A percentile compares a stretch with the other conserved stretches of the same genome.
These are phyloP conservation scores for Epistrophella euchroma DNA, from an alignment of 2,888 invertebrate genomes.

Conservation along the genomic window DNA sequence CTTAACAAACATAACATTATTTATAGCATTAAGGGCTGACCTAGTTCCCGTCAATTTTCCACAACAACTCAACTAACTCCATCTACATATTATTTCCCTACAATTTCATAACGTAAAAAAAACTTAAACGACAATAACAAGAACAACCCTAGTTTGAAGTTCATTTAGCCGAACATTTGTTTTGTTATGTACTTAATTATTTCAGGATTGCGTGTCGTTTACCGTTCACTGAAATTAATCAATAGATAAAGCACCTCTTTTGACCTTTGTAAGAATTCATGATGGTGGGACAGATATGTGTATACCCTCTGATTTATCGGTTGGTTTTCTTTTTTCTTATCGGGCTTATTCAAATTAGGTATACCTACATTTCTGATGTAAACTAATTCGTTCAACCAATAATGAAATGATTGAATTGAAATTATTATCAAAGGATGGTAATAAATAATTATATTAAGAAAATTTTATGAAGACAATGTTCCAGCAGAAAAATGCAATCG, in stretches of 20 bases:
- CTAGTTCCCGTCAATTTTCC: background rate
- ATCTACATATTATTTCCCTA: background rate
- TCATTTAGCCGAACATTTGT: slow-evolving; percentile 6
- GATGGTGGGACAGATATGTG: background rate
- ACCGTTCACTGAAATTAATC: slow-evolving; percentile 36
- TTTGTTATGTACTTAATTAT: background rate
- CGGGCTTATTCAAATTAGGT: slow-evolving; percentile 62
- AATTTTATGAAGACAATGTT: slow-evolving; percentile 26
- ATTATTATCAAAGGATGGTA: slow-evolving; percentile 30
- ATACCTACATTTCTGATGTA: slow-evolving; percentile 14
- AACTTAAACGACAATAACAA: background rate
- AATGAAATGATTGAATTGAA: slow-evolving; percentile 50
- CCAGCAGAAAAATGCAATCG: slow-evolving; percentile 27
- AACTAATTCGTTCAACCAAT: slow-evolving; percentile 52
- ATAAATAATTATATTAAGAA: background rate
- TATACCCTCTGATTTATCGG: slow-evolving; percentile 5
- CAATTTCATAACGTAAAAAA: background rate
- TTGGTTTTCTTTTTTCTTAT: slow-evolving; percentile 44
- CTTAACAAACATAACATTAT: background rate
- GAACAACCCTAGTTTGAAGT: slow-evolving; percentile 24
- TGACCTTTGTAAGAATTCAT: slow-evolving; percentile 56
- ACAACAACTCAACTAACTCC: background rate
- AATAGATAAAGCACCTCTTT: slow-evolving; percentile 39
- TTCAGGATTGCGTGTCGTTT: slow-evolving; percentile 36
- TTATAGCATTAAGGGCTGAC: background rate